These are phyloP conservation scores for Saccostrea cuccullata DNA, from an alignment of 1,140 invertebrate genomes.

Conservation along the genomic window DNA sequence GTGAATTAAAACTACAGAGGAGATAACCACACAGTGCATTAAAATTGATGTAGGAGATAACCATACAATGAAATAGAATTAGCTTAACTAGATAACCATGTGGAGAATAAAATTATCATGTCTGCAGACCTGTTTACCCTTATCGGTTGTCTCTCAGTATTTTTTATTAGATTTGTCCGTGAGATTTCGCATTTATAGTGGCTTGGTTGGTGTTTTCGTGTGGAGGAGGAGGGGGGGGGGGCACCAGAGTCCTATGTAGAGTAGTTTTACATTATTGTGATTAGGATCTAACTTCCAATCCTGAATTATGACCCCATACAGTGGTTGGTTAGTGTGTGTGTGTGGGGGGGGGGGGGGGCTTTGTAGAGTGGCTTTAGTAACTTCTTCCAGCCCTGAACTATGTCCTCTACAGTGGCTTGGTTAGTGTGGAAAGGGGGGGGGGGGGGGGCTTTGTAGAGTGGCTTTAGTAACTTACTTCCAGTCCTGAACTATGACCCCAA, in stretches of 20 bases:
- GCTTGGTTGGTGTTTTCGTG: constrained; percentile 43
- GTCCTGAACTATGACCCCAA: constrained; percentile 75
- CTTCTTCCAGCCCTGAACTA: constrained; percentile 74
- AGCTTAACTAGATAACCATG: no score
- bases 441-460: constrained; percentile 22
- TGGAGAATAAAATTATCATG: no score
- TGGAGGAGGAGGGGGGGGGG: background rate
- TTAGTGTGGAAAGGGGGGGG: constrained; percentile 1
- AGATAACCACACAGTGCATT: no score
- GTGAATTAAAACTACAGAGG: constrained; percentile 53
- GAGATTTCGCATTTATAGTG: constrained; percentile 75
- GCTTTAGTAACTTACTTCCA: constrained; percentile 67
- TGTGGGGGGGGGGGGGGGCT: background rate
- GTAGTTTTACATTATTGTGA: background rate
- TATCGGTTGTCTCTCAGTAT: no score
- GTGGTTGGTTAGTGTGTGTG: constrained; percentile 59
- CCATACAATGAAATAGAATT: no score
- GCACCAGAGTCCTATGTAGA: no score
- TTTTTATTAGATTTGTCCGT: constrained; percentile 34
- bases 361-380: background rate
- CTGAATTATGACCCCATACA: constrained; percentile 74
- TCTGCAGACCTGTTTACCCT: no score
- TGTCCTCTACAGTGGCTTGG: constrained; percentile 72
- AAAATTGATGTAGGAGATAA: no score
- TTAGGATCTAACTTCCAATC: constrained; percentile 70